phyloP scores from a whole-genome alignment of 1,140 invertebrate genomes.

The Phymastichus coffea region DNA sequence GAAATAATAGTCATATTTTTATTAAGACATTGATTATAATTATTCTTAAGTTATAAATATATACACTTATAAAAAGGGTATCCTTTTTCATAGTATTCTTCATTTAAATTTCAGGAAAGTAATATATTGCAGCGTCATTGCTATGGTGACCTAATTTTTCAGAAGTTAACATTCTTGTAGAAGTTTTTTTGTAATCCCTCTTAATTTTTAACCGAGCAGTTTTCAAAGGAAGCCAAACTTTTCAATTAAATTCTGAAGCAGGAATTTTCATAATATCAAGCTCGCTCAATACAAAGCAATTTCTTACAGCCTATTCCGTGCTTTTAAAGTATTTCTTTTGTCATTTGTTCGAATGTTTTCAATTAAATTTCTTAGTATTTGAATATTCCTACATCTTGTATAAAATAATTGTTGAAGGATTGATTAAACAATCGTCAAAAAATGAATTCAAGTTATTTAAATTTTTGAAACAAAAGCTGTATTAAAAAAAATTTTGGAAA shows the following conservation, averaged over 20 bases:
- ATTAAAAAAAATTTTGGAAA: too few relatives aligned
- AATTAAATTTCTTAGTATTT: neutral
- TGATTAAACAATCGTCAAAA: too few relatives aligned
- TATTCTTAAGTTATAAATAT: too few relatives aligned
- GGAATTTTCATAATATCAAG: neutral
- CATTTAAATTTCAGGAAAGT: neutral
- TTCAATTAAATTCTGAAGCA: neutral
- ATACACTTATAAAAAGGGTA: too few relatives aligned
- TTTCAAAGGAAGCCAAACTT: neutral
- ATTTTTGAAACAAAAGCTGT: too few relatives aligned
- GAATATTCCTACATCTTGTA: neutral
- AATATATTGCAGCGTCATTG: too few relatives aligned
- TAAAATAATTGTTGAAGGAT: too few relatives aligned
- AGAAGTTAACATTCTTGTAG: too few relatives aligned
- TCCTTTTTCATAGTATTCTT: neutral
- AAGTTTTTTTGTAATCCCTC: too few relatives aligned
- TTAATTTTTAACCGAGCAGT: too few relatives aligned
- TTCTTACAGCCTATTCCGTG: neutral
- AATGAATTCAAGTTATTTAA: too few relatives aligned
- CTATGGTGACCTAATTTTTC: too few relatives aligned
- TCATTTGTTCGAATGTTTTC: neutral
- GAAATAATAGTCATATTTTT: slow-evolving; percentile 29
- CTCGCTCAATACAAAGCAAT: neutral
- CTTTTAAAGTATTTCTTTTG: neutral
- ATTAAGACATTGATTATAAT: neutral